Percentiles rank a stretch among this genome's conserved stretches.
Conservation (phyloP, 2,888 invertebrate species). For the Mythimna pallens region DNA sequence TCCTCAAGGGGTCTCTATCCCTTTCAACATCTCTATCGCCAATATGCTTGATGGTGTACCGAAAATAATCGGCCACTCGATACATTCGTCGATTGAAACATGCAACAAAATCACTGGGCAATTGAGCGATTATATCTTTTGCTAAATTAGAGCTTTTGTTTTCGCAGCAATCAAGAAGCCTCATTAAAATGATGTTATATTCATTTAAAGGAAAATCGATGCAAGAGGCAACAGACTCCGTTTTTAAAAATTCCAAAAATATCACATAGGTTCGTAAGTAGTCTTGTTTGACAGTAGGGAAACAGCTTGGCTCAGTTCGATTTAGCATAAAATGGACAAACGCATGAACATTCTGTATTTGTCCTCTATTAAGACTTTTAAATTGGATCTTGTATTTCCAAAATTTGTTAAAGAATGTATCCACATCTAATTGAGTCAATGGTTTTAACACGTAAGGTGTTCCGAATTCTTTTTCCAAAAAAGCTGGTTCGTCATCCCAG, state of each 20-base stretch:
- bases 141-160: neutral
- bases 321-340: conserved; percentile 4
- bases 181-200: conserved; percentile 10
- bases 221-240: neutral
- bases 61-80: neutral
- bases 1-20: neutral
- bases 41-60: neutral
- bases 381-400: conserved; percentile 46
- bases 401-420: conserved; percentile 30
- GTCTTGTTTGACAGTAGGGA: neutral
- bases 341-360: neutral
- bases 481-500: neutral
- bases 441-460: conserved; percentile 22
- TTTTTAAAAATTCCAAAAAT: conserved; percentile 28
- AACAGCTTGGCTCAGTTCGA: neutral
- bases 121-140: neutral
- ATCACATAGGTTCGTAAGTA: neutral
- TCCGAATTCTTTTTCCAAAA: conserved; percentile 3
- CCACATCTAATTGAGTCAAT: conserved; percentile 29
- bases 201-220: conserved; percentile 13
- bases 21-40: neutral
- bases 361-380: conserved; percentile 3
- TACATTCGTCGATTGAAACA: neutral
- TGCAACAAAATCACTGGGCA: neutral
- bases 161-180: neutral